Evolutionary conservation across 2,113 vertebrate species (phyloP), one percentile per base, ranked within the genome.

Genomic region (Lepus americanus): DNA sequence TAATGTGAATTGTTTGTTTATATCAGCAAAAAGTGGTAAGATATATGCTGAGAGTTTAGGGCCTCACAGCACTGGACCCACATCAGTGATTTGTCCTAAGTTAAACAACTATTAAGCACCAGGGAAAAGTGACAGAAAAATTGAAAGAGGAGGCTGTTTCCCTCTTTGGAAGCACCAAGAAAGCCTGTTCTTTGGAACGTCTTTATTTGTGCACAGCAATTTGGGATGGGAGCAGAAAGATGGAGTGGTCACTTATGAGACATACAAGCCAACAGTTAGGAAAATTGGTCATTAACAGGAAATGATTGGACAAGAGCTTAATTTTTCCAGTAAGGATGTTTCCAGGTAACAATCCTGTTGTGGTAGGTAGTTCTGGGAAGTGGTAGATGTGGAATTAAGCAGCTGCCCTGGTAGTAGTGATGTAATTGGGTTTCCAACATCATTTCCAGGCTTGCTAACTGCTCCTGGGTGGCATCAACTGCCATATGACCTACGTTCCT

Each of bases 341-440:
- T 95, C 92, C 95, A 95, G 92, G 96, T 97, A 95, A 95, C 94
- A 76, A n/a, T 86, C 61, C 12, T 94, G 83, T 89, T 95, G 78
- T 64, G 90, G 53, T 79, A 7, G 25, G 82, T 79, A 89, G 88
- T 86, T 97, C 90, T 97, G 81, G 74, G 92, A 95, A 61, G 70
- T 39, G 78, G 78, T 76, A 89, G 96, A 79, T 80, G 27, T 84
- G 89, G 78, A 79, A 92, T 91, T 91, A 95, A 74, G 79, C 86
- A 95, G 97, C 91, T 89, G 86, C 73, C 49, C 69, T 86, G 80
- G 55, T 36, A 63, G 74, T 92, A 79, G 67, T 89, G 91, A 95
- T 94, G 94, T 92, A 33, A 90, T 81, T 76, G 49, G 67, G 67
- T 92, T 96, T 94, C 82, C 86, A 67, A 72, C 82, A 55, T 90